Conservation (phyloP, 1,140 invertebrate genomes). For the Mercenaria mercenaria region DNA sequence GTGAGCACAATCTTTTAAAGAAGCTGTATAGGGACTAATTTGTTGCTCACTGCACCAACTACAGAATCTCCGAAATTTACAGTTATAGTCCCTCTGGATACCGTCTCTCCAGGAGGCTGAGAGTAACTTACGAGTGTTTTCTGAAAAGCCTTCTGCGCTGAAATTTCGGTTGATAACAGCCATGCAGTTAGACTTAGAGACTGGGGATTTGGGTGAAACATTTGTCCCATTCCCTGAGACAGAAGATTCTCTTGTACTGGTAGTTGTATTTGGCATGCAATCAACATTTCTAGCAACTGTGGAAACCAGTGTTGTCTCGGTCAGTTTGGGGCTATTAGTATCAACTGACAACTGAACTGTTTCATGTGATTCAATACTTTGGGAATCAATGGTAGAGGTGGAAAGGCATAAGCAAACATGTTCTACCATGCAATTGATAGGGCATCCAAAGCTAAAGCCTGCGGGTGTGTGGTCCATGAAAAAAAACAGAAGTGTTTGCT, state of each 20-base stretch:
- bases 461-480: constrained; percentile 49
- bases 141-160: constrained; percentile 41
- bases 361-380: constrained; percentile 23
- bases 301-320: constrained; percentile 44
- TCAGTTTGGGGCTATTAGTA: constrained; percentile 39
- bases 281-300: neutral
- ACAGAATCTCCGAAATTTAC: constrained; percentile 47
- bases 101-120: constrained; percentile 6
- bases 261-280: constrained; percentile 10
- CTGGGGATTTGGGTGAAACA: constrained; percentile 21
- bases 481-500: constrained; percentile 56
- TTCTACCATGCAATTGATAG: neutral
- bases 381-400: constrained; percentile 20
- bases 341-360: constrained; percentile 23
- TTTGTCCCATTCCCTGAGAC: constrained; percentile 27
- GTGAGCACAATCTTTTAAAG: constrained; percentile 44
- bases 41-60: constrained; percentile 53
- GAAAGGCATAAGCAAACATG: constrained; percentile 35
- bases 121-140: constrained; percentile 30
- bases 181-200: constrained; percentile 36
- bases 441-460: constrained; percentile 18
- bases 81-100: constrained; percentile 41
- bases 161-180: constrained; percentile 54
- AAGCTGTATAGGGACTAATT: constrained; percentile 29
- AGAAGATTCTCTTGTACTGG: constrained; percentile 18